These are phyloP conservation scores for Pristionchus maxplancki DNA, from an alignment of 2,888 invertebrate species.

Conservation along the genomic window DNA sequence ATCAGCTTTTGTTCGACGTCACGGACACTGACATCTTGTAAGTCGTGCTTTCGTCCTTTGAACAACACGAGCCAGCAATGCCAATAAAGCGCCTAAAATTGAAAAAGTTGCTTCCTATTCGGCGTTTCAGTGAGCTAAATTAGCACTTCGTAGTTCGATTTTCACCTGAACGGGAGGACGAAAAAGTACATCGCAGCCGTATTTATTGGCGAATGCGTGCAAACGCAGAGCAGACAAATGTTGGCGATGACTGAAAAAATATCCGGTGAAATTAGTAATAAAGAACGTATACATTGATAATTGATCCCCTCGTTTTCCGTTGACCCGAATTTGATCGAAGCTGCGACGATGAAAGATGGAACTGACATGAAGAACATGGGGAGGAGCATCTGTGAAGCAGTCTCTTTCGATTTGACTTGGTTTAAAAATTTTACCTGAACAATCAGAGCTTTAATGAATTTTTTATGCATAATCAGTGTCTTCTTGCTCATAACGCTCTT, in stretches of 20 bases:
- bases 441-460: background rate
- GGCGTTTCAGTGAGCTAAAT: no score
- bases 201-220: background rate
- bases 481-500: background rate
- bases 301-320: background rate
- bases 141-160: no score
- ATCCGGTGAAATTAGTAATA: background rate
- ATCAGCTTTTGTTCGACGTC: background rate
- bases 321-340: background rate
- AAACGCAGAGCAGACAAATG: background rate
- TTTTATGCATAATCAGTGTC: background rate
- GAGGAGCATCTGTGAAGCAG: background rate
- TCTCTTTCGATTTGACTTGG: no score
- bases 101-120: no score
- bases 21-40: background rate
- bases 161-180: background rate
- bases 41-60: background rate
- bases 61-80: background rate
- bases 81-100: background rate
- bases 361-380: constrained; percentile 6
- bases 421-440: background rate
- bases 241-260: background rate
- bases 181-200: constrained; percentile 1
- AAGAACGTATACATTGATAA: background rate
- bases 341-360: background rate